Evolutionary conservation across 2,113 vertebrate species (phyloP).

Genomic region (Lichenostomus cassidix): DNA sequence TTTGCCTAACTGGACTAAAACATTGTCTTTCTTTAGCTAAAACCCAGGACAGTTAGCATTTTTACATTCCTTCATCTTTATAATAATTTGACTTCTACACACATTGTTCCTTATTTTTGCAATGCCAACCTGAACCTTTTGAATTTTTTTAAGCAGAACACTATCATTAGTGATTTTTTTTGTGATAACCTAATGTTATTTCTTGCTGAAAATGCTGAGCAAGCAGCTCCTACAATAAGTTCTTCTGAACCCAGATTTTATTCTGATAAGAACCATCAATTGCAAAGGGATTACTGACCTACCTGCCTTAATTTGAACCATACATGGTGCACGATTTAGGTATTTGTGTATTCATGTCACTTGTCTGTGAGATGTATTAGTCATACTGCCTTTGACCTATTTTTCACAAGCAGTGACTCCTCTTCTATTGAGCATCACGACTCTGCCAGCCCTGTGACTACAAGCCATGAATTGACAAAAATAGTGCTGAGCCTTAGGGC

Average conservation of each 20-base stretch:
- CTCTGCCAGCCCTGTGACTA: slow-evolving; percentile 28
- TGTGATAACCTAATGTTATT: background rate
- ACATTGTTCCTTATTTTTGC: background rate
- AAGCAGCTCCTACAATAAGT: background rate
- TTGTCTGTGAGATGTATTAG: slow-evolving; percentile 31
- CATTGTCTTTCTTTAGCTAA: background rate
- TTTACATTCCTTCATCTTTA: background rate
- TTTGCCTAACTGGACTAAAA: background rate
- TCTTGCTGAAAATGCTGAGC: background rate
- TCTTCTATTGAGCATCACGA: slow-evolving; percentile 38
- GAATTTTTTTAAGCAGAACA: background rate
- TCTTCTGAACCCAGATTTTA: background rate
- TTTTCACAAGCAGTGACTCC: slow-evolving; percentile 7
- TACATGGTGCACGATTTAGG: background rate
- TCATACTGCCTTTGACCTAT: slow-evolving; percentile 62
- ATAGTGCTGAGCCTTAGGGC: background rate
- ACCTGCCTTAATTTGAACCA: slow-evolving; percentile 10
- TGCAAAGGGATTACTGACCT: background rate
- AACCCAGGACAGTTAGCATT: background rate
- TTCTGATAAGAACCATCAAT: background rate
- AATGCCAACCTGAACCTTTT: background rate
- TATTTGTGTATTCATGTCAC: slow-evolving; percentile 18
- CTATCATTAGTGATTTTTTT: background rate
- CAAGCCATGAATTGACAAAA: slow-evolving; percentile 35
- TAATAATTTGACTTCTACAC: background rate